These are phyloP conservation scores for Triplophysa rosa DNA, from an alignment of 2,113 vertebrate species.

Conservation along the genomic window DNA sequence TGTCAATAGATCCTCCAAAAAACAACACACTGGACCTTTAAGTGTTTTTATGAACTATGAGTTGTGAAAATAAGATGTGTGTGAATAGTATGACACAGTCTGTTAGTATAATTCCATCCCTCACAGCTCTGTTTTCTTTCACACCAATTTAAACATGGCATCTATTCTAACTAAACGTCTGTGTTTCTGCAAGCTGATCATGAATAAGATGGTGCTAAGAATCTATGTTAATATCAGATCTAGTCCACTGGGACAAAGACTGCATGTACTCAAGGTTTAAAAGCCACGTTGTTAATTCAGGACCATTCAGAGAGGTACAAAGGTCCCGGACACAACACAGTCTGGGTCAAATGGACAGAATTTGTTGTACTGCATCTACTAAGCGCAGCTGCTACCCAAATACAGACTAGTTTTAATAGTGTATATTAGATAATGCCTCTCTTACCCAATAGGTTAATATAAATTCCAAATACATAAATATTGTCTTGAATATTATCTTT, in stretches of 20 bases:
- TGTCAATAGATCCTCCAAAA: too few relatives aligned
- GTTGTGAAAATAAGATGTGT: not conserved
- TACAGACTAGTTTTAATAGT: not conserved
- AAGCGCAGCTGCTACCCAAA: not conserved
- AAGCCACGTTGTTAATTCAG: conserved; percentile 27
- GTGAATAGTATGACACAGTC: not conserved
- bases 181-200: not conserved
- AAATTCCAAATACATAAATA: too few relatives aligned
- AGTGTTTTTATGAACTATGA: too few relatives aligned
- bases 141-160: not conserved
- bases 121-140: not conserved
- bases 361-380: not conserved
- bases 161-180: not conserved
- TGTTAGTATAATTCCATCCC: not conserved
- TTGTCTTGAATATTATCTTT: not conserved
- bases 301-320: not conserved
- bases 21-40: too few relatives aligned
- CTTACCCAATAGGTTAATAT: not conserved
- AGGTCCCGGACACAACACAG: conserved; percentile 6
- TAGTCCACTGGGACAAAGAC: conserved; percentile 17
- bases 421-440: not conserved
- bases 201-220: conserved; percentile 20
- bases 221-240: conserved; percentile 1
- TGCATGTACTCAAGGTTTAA: not conserved
- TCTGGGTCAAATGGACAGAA: conserved; percentile 9